Conservation (phyloP, 1,140 invertebrate species). For the Camponotus vicinus region DNA sequence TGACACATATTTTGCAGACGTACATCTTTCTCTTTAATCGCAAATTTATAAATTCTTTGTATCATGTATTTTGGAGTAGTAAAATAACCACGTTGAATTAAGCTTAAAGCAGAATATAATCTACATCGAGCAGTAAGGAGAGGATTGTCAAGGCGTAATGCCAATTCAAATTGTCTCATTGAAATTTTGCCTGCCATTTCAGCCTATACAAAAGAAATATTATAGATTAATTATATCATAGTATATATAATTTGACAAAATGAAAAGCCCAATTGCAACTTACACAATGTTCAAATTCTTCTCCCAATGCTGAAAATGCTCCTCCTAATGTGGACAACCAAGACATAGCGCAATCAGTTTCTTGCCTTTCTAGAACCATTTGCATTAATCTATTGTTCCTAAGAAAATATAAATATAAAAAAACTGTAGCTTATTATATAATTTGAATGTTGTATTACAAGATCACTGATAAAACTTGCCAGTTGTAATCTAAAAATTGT, state of each 20-base stretch:
- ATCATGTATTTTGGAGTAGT: constrained; percentile 90
- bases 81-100: constrained; percentile 92
- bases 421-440: not conserved
- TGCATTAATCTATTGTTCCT: constrained; percentile 83
- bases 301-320: constrained; percentile 96
- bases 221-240: constrained; percentile 20
- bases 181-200: constrained; percentile 95
- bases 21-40: constrained; percentile 86
- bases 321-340: constrained; percentile 98
- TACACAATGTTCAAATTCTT: constrained; percentile 93
- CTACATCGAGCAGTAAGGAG: constrained; percentile 92
- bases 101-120: constrained; percentile 94
- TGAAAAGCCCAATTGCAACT: constrained; percentile 77
- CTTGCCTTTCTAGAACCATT: constrained; percentile 89
- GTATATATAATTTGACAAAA: constrained; percentile 4
- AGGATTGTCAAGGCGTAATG: constrained; percentile 93
- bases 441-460: not conserved
- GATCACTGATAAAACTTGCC: constrained; percentile 83
- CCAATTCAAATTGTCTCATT: constrained; percentile 92
- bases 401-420: constrained; percentile 55
- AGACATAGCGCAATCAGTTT: constrained; percentile 95
- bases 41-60: constrained; percentile 88
- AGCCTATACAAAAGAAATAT: constrained; percentile 87
- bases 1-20: constrained; percentile 92
- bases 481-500: constrained; percentile 90